These are phyloP conservation scores for Mola mola DNA, from an alignment of 2,113 vertebrate species.

Conservation along the genomic window DNA sequence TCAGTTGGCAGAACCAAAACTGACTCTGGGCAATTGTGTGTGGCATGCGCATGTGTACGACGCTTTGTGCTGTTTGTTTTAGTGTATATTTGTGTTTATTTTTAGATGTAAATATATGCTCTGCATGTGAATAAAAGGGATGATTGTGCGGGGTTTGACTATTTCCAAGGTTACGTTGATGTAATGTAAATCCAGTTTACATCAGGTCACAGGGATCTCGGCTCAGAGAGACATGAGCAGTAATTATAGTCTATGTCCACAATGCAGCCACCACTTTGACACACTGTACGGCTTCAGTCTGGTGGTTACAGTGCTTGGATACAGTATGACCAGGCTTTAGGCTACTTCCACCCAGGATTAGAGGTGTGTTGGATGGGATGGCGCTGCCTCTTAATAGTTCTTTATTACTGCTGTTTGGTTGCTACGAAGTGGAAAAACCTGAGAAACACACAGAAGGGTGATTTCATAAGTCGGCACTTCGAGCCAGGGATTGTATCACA, in stretches of 20 bases:
- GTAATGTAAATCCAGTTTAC: slow-evolving; percentile 35
- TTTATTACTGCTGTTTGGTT: slow-evolving; percentile 9
- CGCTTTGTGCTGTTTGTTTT: too few relatives aligned
- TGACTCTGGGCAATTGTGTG: not conserved
- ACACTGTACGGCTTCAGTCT: slow-evolving; percentile 56
- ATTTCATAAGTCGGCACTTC: slow-evolving; percentile 11
- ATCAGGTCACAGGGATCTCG: slow-evolving; percentile 55
- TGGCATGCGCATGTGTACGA: not conserved
- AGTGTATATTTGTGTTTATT: too few relatives aligned
- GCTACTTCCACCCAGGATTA: slow-evolving; percentile 30
- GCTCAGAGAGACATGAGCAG: slow-evolving; percentile 28
- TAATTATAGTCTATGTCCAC: slow-evolving; percentile 68
- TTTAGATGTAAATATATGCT: too few relatives aligned
- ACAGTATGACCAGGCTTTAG: slow-evolving; percentile 40
- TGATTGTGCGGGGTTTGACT: not conserved
- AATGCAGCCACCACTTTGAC: slow-evolving; percentile 49
- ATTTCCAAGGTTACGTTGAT: slow-evolving; percentile 12
- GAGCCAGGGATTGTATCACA: slow-evolving; percentile 11
- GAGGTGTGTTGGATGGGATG: not conserved
- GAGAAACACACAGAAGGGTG: slow-evolving; percentile 2
- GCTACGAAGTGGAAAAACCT: slow-evolving; percentile 2
- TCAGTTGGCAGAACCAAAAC: slow-evolving; percentile 29
- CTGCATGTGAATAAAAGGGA: too few relatives aligned
- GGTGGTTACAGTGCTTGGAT: slow-evolving; percentile 51
- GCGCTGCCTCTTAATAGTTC: not conserved